Evolutionary conservation across 2,797 vertebrate species (phyloP).

Genomic region (Onychomys torridus): DNA sequence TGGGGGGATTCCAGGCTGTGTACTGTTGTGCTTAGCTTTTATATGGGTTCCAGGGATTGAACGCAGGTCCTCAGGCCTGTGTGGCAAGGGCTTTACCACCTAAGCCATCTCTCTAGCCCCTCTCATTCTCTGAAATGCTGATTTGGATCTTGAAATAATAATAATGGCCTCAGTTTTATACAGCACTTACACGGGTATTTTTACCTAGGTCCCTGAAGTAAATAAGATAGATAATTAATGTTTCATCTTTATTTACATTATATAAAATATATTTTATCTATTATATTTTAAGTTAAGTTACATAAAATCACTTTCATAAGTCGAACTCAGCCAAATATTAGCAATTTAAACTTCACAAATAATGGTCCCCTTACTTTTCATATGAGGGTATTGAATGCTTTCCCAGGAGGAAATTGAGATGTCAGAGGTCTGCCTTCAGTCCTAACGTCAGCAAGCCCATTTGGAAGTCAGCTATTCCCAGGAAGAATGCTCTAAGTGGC

Average conservation of each 20-base stretch:
- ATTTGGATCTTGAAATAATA: conserved; percentile 8
- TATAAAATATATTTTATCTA: background rate
- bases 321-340: background rate
- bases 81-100: background rate
- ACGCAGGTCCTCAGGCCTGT: background rate
- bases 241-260: background rate
- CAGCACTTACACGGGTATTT: background rate
- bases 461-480: background rate
- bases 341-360: background rate
- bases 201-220: background rate
- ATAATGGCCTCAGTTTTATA: background rate
- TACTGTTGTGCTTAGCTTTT: background rate
- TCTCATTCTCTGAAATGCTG: background rate
- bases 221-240: background rate
- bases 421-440: background rate
- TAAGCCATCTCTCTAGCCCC: background rate
- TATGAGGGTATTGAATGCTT: background rate
- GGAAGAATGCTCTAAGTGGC: background rate
- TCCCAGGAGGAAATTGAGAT: background rate
- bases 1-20: background rate
- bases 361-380: background rate
- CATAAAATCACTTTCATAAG: background rate
- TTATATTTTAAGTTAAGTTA: conserved; percentile 1
- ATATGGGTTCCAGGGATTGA: background rate
- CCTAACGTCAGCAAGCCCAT: background rate